Evolutionary conservation across 2,113 vertebrate genomes (phyloP), one percentile per base, ranked within the genome.

Genomic region (Illadopsis cleaveri): DNA sequence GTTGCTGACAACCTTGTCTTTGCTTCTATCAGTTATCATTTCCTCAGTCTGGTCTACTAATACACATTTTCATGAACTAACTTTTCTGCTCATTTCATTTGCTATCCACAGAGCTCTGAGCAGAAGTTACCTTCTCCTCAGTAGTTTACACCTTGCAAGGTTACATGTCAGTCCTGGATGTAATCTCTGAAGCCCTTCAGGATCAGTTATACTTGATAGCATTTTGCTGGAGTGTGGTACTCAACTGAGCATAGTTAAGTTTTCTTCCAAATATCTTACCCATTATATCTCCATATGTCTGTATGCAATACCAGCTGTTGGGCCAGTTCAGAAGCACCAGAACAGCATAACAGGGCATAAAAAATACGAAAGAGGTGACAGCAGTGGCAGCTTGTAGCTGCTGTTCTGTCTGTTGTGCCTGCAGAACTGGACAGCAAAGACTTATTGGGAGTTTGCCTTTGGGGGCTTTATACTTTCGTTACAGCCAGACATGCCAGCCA

Each of bases 241-340:
- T 50, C 23, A 71, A 31, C 7, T 10, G 17, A 65, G 16, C 31
- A 73, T 5, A 54, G 48, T n/a, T 48, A 66, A 40, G 27, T 54
- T 71, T 64, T 40, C 40, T 86, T 69, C 21, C 87, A 86, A 82
- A 10, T 51, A 83, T 4, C 42, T 69, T 24, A 83, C 9, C 22
- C 22, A 37, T 73, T 73, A 20, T 25, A 27, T 40, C 23, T 64
- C 16, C 21, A n/a, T 16, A 64, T 0, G 0, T 51, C 15, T 61
- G 38, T 19, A 78, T 12, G 25, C 47, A 91, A 84, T 21, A 84
- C 9, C 20, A 54, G 44, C 28, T 66, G 30, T 6, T 50, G 47
- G 17, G 31, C 42, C 65, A 89, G 53, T 58, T 82, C 42, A 58
- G n/a, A 89, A 93, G 33, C 51, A 82, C 18, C 33, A 71, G 54